Evolutionary conservation across 1,140 invertebrate species (phyloP), one percentile per base, ranked within the genome.

Genomic region (Piezodorus guildinii): DNA sequence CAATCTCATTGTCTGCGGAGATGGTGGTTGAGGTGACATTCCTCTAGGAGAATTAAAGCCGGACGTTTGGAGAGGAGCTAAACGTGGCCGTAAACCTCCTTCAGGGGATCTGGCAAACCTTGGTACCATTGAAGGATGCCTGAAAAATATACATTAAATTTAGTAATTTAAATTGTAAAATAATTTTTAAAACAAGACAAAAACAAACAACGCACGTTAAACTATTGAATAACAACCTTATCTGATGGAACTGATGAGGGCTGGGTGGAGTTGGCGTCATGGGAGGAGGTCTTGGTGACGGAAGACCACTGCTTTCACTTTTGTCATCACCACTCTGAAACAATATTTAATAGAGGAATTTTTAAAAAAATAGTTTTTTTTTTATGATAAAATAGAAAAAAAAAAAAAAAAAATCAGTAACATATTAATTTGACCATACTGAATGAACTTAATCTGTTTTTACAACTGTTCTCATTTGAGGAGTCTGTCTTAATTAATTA

Each of bases 81-180:
- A 58, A 49, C 68, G 62, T 34, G 69, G 64, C 39, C 67, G 61
- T 30, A 68, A 46, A 12, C 60, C 62, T 17, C 62, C 67, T 63
- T 70, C 70, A 44, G 70, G 71, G 15, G 71, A 71, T 27, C 71
- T 68, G 1, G 70, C 65, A 62, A 72, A 70, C 58, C 70, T 63
- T 46, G 66, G 67, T 12, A 66, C 62, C 66, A 72, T 69, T 49
- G 67, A 68, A 49, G 62, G 62, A 67, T 69, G 69, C 49, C 69
- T 70, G 51, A 58, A 66, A 60, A 63, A 51, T 16, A 51, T 39
- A 10, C 8, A 8, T 30, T 60, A 62, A 67, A 69, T 27, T 63
- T 63, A 67, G 27, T 62, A 5, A 44, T 60, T 25, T 62, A 46
- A 56, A 39, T 61, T 51, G 43, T 54, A 65, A 15, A 61, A 21